Evolutionary conservation across 2,888 invertebrate genomes (phyloP), one percentile per base, ranked within the genome.

Genomic region (Hemaris fuciformis): DNA sequence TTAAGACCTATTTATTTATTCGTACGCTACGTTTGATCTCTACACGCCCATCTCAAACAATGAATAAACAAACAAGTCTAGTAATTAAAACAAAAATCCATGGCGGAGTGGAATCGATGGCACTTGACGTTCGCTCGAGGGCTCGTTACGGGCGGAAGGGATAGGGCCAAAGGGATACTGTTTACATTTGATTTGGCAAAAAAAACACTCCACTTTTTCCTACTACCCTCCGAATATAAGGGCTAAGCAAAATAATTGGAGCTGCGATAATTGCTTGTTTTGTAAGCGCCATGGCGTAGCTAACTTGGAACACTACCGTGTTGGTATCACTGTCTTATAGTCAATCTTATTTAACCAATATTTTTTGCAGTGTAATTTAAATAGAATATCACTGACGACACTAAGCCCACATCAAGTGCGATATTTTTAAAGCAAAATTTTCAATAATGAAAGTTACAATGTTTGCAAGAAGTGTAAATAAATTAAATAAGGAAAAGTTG

Each of bases 101-200:
- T 23, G 13, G 43, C 64, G 53, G 43, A 65, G 63, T 25, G 53
- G 46, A 56, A 63, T 66, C 59, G 63, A 66, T 63, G 60, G 23
- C 61, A 23, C 25, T 53, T 53, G 31, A 53, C 15, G 27, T 18
- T n/a, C n/a, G n/a, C 15, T 48, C 3, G 5, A 53, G 53, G 53
- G 53, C 27, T 53, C 53, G 18, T 18, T 15, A 53, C 18, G 18
- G 15, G 31, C 15, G 10, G 18, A 15, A 10, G 18, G 53, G 53
- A 53, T 31, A 23, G 13, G 4, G 0, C 8, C 13, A 34, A 27
- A 38, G n/a, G 13, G 38, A 38, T 38, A 38, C 38, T 38, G 38
- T 38, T 38, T 38, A n/a, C 38, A n/a, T 4, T 38, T 38, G 13
- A 27, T 27, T 27, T 27, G 10, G 13, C 2, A 38, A 2, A 34